Evolutionary conservation across 2,113 vertebrate species (phyloP).

Genomic region (Alethe diademata): DNA sequence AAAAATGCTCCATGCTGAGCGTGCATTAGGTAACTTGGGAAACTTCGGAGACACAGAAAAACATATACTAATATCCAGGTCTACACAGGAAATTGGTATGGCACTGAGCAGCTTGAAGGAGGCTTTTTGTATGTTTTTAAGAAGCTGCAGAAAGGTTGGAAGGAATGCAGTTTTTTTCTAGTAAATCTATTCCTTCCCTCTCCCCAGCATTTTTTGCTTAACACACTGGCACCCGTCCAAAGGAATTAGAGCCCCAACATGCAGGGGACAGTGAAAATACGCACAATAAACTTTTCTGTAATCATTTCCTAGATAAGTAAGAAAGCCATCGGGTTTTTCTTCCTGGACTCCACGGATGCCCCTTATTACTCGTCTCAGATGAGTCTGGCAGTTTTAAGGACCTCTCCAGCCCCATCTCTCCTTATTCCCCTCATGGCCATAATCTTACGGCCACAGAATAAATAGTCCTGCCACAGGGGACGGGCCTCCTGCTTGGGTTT

Average conservation of each 20-base stretch:
- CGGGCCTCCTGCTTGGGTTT: conserved; percentile 26
- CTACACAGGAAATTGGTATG: conserved; percentile 70
- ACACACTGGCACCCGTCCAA: background rate
- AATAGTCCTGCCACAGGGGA: conserved; percentile 33
- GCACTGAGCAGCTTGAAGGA: conserved; percentile 66
- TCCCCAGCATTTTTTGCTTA: conserved; percentile 2
- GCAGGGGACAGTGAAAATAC: conserved; percentile 20
- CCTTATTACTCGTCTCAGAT: background rate
- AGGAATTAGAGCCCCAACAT: background rate
- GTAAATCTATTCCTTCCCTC: conserved; percentile 51
- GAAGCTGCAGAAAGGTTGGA: conserved; percentile 60
- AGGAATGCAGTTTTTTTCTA: conserved; percentile 41
- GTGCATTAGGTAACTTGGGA: conserved; percentile 82
- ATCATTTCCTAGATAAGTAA: conserved; percentile 13
- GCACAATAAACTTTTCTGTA: conserved; percentile 27
- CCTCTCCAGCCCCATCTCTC: conserved; percentile 22
- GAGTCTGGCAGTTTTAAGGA: conserved; percentile 27
- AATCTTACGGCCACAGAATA: conserved; percentile 37
- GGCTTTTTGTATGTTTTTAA: conserved; percentile 69
- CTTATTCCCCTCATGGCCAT: conserved; percentile 44
- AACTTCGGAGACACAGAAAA: conserved; percentile 72
- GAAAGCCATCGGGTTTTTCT: background rate
- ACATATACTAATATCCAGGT: conserved; percentile 60
- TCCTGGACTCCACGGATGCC: background rate
- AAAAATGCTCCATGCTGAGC: conserved; percentile 89